Conservation (phyloP, 2,113 vertebrate genomes). For the Passer domesticus region DNA sequence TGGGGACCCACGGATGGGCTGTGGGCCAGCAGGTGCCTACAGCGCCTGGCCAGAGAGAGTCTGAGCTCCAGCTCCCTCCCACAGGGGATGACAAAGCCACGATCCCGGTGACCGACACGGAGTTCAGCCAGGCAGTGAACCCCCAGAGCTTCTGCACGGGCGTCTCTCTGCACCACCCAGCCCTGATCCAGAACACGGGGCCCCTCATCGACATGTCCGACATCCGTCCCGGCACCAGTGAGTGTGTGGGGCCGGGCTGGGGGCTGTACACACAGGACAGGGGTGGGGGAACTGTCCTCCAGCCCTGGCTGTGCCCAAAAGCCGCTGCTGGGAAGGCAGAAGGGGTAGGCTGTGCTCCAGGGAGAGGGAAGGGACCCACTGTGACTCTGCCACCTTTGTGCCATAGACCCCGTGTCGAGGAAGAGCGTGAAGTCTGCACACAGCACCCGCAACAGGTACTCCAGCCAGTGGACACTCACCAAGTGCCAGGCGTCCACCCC, state of each 20-base stretch:
- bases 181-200: slow-evolving; percentile 96
- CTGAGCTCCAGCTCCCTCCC: neutral
- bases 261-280: fast-evolving
- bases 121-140: slow-evolving; percentile 97
- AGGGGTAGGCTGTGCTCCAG: fast-evolving
- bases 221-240: slow-evolving; percentile 97
- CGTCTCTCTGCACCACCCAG: slow-evolving; percentile 93
- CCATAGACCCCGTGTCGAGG: slow-evolving; percentile 90
- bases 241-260: slow-evolving; percentile 12
- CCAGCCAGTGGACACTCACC: slow-evolving; percentile 98
- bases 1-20: fast-evolving
- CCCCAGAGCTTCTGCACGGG: slow-evolving; percentile 98
- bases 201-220: slow-evolving; percentile 99
- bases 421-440: slow-evolving; percentile 96
- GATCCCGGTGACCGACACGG: slow-evolving; percentile 92
- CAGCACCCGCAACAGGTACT: slow-evolving; percentile 94
- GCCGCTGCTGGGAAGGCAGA: neutral
- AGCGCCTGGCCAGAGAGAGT: fast-evolving
- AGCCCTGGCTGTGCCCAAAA: fast-evolving
- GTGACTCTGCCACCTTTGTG: neutral
- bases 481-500: slow-evolving; percentile 97
- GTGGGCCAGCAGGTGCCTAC: neutral
- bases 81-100: slow-evolving; percentile 97
- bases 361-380: neutral
- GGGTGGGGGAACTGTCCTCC: neutral